These are phyloP conservation scores for Cyrtorhinus lividipennis DNA, from an alignment of 1,140 invertebrate species.

Conservation along the genomic window DNA sequence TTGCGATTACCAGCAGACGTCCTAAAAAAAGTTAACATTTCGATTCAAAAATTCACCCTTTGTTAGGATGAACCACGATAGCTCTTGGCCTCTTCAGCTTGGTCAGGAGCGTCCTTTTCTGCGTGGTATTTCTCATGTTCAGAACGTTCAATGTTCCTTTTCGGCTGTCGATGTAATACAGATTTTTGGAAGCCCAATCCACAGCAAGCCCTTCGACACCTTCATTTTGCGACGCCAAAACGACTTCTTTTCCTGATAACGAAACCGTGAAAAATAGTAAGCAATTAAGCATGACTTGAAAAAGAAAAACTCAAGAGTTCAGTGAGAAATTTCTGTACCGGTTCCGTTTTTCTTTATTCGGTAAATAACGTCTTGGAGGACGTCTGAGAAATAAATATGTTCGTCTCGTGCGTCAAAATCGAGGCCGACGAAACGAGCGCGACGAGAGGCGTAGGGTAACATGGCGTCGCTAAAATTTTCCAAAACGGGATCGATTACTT, in stretches of 20 bases:
- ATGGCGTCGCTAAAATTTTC: slow-evolving; percentile 91
- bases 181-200: slow-evolving; percentile 95
- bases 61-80: slow-evolving; percentile 94
- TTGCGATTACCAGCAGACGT: too few relatives aligned
- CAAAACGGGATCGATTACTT: slow-evolving; percentile 75
- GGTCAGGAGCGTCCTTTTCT: slow-evolving; percentile 67
- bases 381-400: slow-evolving; percentile 93
- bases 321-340: slow-evolving; percentile 30
- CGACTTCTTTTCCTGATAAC: slow-evolving; percentile 60
- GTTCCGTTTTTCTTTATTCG: slow-evolving; percentile 78
- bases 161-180: slow-evolving; percentile 95
- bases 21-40: too few relatives aligned
- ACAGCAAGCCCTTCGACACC: slow-evolving; percentile 93
- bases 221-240: slow-evolving; percentile 90
- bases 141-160: slow-evolving; percentile 91
- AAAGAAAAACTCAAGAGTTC: not conserved
- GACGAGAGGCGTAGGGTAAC: slow-evolving; percentile 66
- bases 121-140: slow-evolving; percentile 68
- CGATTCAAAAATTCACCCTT: too few relatives aligned
- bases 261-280: slow-evolving; percentile 18
- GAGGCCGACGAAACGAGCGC: slow-evolving; percentile 89
- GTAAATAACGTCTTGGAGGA: slow-evolving; percentile 92
- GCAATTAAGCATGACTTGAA: not conserved
- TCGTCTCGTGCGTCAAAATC: slow-evolving; percentile 87
- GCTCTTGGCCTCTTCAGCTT: slow-evolving; percentile 83